Percentiles rank a stretch among this genome's conserved stretches.
Conservation (phyloP, 2,888 invertebrate species). For the Erebia ligea region DNA sequence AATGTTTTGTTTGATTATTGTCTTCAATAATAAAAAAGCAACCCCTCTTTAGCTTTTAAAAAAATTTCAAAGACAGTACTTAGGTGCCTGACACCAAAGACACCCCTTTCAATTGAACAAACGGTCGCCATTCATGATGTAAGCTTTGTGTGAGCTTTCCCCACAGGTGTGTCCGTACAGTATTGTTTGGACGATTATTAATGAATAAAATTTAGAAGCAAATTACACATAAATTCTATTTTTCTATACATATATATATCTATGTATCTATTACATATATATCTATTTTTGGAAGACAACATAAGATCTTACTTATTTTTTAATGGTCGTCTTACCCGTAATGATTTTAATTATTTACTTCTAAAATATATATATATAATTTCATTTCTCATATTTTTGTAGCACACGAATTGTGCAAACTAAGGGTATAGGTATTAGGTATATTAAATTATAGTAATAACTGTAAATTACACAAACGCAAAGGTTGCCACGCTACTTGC, state of each 20-base stretch:
- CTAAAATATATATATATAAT: too few species aligned
- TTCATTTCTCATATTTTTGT: too few species aligned
- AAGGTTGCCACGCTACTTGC: slow-evolving; percentile 8
- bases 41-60: slow-evolving; percentile 66
- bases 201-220: slow-evolving; percentile 18
- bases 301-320: too few species aligned
- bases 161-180: slow-evolving; percentile 45
- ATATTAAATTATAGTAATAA: too few species aligned
- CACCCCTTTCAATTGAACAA: slow-evolving; percentile 67
- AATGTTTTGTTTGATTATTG: slow-evolving; percentile 68
- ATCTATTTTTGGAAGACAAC: too few species aligned
- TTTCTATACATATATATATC: too few species aligned
- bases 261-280: too few species aligned
- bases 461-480: too few species aligned
- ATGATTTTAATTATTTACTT: too few species aligned
- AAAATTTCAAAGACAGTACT: slow-evolving; percentile 63
- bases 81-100: slow-evolving; percentile 62
- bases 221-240: not conserved
- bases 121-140: slow-evolving; percentile 57
- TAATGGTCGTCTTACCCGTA: too few species aligned
- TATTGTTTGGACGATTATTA: slow-evolving; percentile 23
- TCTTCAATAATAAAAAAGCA: slow-evolving; percentile 61
- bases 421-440: too few species aligned
- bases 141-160: slow-evolving; percentile 41
- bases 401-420: too few species aligned